Conservation (phyloP, 2,888 invertebrate genomes). For the Oscheius sp. region DNA sequence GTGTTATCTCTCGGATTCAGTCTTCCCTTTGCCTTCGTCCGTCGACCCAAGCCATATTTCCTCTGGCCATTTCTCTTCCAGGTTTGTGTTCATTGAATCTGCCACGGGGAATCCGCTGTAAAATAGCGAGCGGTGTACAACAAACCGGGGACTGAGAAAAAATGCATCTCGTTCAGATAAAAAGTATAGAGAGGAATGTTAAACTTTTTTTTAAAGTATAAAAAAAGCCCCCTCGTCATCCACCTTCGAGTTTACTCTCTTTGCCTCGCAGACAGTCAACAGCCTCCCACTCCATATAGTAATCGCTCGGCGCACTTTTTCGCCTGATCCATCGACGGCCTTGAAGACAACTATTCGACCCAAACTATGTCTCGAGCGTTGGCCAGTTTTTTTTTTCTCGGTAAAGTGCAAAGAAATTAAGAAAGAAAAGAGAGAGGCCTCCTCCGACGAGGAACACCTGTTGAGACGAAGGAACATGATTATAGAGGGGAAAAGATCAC, state of each 20-base stretch:
- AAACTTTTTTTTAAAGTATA: too few species aligned
- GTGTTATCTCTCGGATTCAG: constrained; percentile 57
- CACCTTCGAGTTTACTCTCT: not conserved
- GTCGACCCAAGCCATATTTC: constrained; percentile 57
- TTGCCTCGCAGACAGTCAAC: constrained; percentile 3
- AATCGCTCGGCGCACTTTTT: constrained; percentile 11
- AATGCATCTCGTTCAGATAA: not conserved
- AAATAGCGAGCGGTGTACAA: constrained; percentile 9
- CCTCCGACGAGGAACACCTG: constrained; percentile 6
- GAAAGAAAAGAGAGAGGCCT: constrained; percentile 21
- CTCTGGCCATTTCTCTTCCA: constrained; percentile 66
- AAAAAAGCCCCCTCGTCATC: too few species aligned
- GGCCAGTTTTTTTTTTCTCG: constrained; percentile 31
- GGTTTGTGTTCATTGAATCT: constrained; percentile 34
- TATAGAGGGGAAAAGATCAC: not conserved
- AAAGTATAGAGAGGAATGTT: too few species aligned
- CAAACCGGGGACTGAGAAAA: not conserved
- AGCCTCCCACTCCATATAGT: constrained; percentile 15
- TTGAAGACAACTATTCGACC: constrained; percentile 28
- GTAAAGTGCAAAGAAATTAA: constrained; percentile 30
- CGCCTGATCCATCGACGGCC: constrained; percentile 24
- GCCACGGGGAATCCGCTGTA: not conserved
- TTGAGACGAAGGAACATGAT: not conserved
- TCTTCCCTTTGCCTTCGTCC: constrained; percentile 60
- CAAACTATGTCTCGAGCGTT: constrained; percentile 24